phyloP scores from a whole-genome alignment of 35 echinoderm and acorn worm species.

The Ptychodera flava region DNA sequence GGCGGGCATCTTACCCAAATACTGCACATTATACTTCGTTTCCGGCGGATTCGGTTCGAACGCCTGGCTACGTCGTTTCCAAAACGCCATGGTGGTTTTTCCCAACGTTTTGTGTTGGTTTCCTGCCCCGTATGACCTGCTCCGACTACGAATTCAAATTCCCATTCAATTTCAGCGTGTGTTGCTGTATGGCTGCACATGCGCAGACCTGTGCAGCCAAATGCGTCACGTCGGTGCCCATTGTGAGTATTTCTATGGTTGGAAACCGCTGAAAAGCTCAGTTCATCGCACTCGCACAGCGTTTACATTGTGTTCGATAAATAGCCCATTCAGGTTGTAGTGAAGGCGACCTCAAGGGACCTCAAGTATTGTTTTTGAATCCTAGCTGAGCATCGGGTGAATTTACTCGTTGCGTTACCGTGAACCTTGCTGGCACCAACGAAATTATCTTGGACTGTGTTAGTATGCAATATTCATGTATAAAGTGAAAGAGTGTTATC shows the following conservation, averaged over 20 bases:
- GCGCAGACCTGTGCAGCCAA: neutral
- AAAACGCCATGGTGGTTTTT: constrained; percentile 25
- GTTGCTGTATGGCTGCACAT: neutral
- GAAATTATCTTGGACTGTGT: no score
- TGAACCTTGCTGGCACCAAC: no score
- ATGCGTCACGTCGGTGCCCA: neutral
- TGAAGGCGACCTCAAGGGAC: neutral
- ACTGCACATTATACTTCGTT: constrained; percentile 16
- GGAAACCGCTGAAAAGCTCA: no score
- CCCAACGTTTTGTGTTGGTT: neutral
- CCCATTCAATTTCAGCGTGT: neutral
- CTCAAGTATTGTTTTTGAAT: no score
- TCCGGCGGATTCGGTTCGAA: constrained; percentile 11
- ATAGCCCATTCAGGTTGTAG: neutral
- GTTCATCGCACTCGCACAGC: no score
- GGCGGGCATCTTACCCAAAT: constrained; percentile 28
- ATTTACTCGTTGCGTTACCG: no score
- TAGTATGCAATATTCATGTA: no score
- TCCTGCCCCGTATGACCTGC: neutral
- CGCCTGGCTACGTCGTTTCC: constrained; percentile 18
- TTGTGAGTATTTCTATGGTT: neutral
- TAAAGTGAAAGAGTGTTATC: no score
- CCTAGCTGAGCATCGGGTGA: no score
- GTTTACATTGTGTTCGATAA: neutral
- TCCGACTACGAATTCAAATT: neutral